Evolutionary conservation across 1,140 invertebrate species (phyloP).

Genomic region (Eurosta solidaginis): DNA sequence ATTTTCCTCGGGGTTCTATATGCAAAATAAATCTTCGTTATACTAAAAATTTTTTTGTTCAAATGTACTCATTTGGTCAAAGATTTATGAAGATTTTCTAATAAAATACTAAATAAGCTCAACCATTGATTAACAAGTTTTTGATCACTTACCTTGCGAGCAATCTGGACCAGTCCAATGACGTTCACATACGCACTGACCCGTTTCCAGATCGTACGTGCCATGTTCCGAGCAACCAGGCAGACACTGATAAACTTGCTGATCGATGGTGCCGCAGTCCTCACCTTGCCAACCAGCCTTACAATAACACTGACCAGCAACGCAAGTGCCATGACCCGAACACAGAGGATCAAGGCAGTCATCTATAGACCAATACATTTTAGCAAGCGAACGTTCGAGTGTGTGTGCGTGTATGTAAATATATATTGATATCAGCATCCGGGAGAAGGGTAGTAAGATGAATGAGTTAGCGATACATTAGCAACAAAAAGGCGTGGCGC

Average conservation of each 20-base stretch:
- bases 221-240: constrained; percentile 90
- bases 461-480: background rate
- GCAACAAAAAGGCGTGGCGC: background rate
- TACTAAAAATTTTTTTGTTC: too few relatives aligned
- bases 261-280: constrained; percentile 83
- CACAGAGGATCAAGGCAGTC: constrained; percentile 88
- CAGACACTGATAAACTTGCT: constrained; percentile 85
- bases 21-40: too few relatives aligned
- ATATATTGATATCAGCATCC: background rate
- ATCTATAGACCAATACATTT: constrained; percentile 61
- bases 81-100: too few relatives aligned
- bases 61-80: too few relatives aligned
- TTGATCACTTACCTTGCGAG: constrained; percentile 77
- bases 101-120: too few relatives aligned
- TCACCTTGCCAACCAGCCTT: constrained; percentile 94
- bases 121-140: too few relatives aligned
- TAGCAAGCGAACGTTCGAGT: background rate
- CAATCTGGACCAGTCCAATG: constrained; percentile 90
- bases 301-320: constrained; percentile 91
- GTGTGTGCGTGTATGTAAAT: background rate
- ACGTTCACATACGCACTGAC: constrained; percentile 84
- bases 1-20: too few relatives aligned
- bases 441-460: background rate
- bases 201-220: constrained; percentile 84
- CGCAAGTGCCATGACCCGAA: constrained; percentile 88